Percentiles rank a stretch among this genome's conserved stretches.
phyloP scores from a whole-genome alignment of 2,113 vertebrate genomes.

The Calidris pugnax region DNA sequence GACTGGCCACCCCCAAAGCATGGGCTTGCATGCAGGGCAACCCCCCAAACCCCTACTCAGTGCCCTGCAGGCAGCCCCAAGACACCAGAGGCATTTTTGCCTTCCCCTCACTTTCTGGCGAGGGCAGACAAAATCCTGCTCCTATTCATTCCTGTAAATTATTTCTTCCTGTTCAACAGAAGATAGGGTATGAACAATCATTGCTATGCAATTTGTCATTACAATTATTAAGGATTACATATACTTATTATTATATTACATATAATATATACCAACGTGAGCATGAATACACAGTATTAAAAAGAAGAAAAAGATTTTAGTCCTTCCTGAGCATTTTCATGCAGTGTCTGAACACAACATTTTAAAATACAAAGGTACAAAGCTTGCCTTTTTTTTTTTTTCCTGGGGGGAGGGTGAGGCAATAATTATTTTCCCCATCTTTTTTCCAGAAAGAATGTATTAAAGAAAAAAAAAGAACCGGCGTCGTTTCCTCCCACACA shows the following conservation, averaged over 20 bases:
- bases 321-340: background rate
- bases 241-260: background rate
- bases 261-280: background rate
- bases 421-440: constrained; percentile 26
- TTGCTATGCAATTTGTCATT: background rate
- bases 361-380: constrained; percentile 21
- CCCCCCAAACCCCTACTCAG: fast-evolving
- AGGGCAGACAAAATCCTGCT: background rate
- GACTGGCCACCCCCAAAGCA: fast-evolving
- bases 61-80: background rate
- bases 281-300: background rate
- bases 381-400: background rate
- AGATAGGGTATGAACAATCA: background rate
- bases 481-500: constrained; percentile 15
- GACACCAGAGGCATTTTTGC: background rate
- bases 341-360: background rate
- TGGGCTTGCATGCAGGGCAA: fast-evolving
- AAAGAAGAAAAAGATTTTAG: constrained; percentile 13
- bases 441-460: background rate
- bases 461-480: background rate
- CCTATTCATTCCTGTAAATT: background rate
- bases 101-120: background rate
- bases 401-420: background rate
- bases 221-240: background rate
- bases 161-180: background rate